Base-by-base conservation (phyloP, 2,888 invertebrate genomes). In the Anodontia alba region DNA sequence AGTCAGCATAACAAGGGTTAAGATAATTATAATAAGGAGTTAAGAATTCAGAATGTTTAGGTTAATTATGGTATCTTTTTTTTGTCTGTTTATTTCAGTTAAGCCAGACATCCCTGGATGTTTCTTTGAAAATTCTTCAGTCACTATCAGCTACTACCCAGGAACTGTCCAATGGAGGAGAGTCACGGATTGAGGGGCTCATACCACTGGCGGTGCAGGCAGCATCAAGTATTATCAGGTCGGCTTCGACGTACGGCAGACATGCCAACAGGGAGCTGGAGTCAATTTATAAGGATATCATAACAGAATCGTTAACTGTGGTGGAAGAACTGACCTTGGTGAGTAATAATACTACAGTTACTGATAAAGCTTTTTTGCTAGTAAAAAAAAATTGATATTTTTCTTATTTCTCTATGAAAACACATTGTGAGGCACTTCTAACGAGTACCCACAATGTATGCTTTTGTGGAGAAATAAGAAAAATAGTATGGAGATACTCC, bases 211-310 rank as follows among this genome's bases (percentile, higher is more conserved):
- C 86, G 15, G 87, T 91, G 17, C 79, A 85, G 54, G 84, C 88
- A 1, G 85, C 87, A 20, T 90, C 92, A 29, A 91, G 90, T 78
- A 87, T 92, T 68, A 75, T 92, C 72, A 82, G 81, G 42, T 91
- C 90, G 23, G 84, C 88, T 10, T 66, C 83, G 23, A 73, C 57
- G 26, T 42, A 76, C 15, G 62, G 67, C 1, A 38, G 70, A 15
- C 57, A 73, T 29, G 46, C 66, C 0, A 74, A 76, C 12, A 71
- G 54, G 10, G 70, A 72, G 54, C 43, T 73, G 67, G 74, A 72
- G 23, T 74, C 71, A 33, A n/a, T 81, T 29, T 74, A 73, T 42
- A 79, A 76, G 49, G 57, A 62, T 42, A 80, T 87, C 57, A 83
- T 88, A 33, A 26, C 71, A 0, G 77, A 86, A 8, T 76, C 86